These are phyloP conservation scores for Calephelis virginiensis DNA, from an alignment of 1,140 invertebrate species.

Conservation along the genomic window DNA sequence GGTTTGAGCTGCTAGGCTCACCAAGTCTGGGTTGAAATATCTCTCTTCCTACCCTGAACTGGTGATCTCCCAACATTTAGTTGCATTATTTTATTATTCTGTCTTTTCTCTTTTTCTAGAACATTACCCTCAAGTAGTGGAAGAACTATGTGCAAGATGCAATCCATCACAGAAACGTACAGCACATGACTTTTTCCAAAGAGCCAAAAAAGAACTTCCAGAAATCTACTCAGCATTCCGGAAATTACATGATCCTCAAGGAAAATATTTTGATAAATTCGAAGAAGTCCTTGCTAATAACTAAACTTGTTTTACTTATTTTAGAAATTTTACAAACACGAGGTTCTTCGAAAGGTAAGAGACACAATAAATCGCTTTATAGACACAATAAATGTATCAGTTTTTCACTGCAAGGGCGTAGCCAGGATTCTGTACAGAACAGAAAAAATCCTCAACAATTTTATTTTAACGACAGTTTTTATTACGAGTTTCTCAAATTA, in stretches of 20 bases:
- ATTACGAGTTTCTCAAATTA: too few relatives aligned
- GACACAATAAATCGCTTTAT: too few relatives aligned
- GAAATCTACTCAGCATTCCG: neutral
- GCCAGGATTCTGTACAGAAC: too few relatives aligned
- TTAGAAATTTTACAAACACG: too few relatives aligned
- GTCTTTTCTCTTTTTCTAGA: neutral
- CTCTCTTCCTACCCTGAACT: too few relatives aligned
- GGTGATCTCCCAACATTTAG: neutral
- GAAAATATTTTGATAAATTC: conserved; percentile 11
- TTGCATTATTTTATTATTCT: neutral
- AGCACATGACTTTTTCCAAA: neutral
- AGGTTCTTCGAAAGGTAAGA: too few relatives aligned
- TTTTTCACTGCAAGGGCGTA: too few relatives aligned
- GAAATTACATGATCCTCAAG: neutral
- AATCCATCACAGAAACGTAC: conserved; percentile 11
- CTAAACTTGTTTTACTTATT: neutral
- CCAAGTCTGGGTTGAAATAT: too few relatives aligned
- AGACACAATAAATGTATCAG: too few relatives aligned
- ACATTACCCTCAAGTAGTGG: neutral
- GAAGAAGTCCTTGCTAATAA: neutral
- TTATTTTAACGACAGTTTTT: too few relatives aligned
- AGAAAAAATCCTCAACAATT: too few relatives aligned
- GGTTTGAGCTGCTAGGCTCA: too few relatives aligned
- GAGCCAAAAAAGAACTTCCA: neutral
- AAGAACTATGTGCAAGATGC: neutral